Conservation (phyloP, 92 coral and sea anemone species). For the Virgularia gustaviana region DNA sequence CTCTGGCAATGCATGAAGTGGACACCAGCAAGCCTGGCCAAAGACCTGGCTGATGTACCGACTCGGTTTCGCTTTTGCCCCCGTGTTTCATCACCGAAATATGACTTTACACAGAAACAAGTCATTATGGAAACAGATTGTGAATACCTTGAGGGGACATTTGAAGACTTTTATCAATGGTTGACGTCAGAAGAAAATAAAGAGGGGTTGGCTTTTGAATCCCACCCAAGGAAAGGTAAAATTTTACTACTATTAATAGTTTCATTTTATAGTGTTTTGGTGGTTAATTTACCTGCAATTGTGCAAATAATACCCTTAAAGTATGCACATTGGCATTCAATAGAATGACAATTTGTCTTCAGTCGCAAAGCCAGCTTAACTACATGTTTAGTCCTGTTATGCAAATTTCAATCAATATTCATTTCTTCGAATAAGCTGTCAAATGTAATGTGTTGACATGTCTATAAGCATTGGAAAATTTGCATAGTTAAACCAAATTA, state of each 20-base stretch:
- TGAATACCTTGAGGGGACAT: constrained; percentile 65
- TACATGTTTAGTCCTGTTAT: too few relatives aligned
- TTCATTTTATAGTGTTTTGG: not conserved
- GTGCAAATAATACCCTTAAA: too few relatives aligned
- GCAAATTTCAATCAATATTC: too few relatives aligned
- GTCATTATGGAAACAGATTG: constrained; percentile 88
- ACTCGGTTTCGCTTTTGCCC: constrained; percentile 76
- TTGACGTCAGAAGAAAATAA: constrained; percentile 51
- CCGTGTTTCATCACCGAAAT: constrained; percentile 38
- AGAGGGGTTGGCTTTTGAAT: constrained; percentile 64
- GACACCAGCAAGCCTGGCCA: constrained; percentile 72
- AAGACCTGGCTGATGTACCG: constrained; percentile 57
- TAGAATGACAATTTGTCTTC: too few relatives aligned
- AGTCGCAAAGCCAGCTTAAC: too few relatives aligned
- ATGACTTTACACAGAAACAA: constrained; percentile 31
- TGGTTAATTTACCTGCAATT: not conserved
- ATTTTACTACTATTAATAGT: not conserved
- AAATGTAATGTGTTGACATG: too few relatives aligned
- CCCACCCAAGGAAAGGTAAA: constrained; percentile 54
- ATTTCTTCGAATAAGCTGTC: too few relatives aligned
- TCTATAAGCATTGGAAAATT: too few relatives aligned
- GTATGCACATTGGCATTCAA: too few relatives aligned
- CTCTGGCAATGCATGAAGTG: constrained; percentile 68
- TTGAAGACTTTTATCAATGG: constrained; percentile 74
- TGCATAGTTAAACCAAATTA: too few relatives aligned